phyloP scores from a whole-genome alignment of 2,113 vertebrate genomes.

The Eudyptes chrysolophus region DNA sequence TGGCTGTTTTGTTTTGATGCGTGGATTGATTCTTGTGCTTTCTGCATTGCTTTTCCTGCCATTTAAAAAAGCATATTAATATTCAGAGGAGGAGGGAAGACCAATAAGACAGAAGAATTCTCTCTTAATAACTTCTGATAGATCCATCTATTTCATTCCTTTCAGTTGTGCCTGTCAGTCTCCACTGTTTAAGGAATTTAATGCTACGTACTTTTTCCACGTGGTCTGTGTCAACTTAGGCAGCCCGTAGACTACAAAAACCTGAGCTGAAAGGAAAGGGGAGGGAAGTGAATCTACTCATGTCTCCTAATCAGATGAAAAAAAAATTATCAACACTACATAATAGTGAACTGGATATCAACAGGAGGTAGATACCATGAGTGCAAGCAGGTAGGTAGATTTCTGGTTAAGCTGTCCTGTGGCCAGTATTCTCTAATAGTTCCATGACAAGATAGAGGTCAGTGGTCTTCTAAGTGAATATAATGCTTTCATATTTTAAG shows the following conservation, averaged over 20 bases:
- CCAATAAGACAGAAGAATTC: neutral
- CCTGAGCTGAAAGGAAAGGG: neutral
- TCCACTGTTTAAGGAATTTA: neutral
- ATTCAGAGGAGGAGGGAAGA: neutral
- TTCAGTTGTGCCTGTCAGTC: neutral
- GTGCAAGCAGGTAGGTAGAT: neutral
- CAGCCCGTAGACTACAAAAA: neutral
- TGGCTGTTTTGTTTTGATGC: neutral
- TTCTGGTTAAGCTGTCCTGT: neutral
- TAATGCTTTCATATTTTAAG: neutral
- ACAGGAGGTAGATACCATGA: neutral
- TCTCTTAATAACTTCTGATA: neutral
- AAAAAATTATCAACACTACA: neutral
- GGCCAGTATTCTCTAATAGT: neutral
- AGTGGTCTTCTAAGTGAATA: neutral
- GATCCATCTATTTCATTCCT: neutral
- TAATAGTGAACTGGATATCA: neutral
- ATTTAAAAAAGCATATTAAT: neutral
- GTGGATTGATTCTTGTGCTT: neutral
- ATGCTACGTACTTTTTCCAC: fast-evolving
- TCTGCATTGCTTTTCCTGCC: neutral
- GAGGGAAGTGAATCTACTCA: neutral
- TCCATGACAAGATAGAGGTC: neutral
- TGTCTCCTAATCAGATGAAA: neutral
- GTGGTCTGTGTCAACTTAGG: neutral